Evolutionary conservation across 2,113 vertebrate genomes (phyloP).

Genomic region (Glareola pratincola): DNA sequence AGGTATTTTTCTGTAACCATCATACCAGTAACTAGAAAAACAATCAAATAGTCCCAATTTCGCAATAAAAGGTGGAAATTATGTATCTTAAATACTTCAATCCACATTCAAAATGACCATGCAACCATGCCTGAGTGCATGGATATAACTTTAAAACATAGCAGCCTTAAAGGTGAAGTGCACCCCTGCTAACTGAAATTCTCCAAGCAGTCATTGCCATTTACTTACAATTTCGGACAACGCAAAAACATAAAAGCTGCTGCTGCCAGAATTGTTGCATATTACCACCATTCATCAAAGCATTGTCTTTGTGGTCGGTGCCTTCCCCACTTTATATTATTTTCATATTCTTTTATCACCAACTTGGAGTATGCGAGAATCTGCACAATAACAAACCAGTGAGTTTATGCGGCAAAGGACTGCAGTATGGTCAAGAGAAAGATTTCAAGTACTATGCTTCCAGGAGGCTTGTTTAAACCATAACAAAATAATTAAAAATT

Average conservation of each 20-base stretch:
- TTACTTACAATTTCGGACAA: neutral
- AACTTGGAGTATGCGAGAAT: neutral
- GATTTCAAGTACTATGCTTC: neutral
- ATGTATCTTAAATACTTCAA: neutral
- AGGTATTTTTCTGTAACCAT: neutral
- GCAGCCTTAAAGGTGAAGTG: neutral
- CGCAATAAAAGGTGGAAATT: neutral
- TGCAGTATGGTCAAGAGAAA: neutral
- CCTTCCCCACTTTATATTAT: neutral
- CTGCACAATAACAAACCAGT: neutral
- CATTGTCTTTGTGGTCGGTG: neutral
- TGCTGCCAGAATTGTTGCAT: neutral
- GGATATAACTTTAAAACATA: neutral
- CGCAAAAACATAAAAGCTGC: neutral
- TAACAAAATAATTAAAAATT: slow-evolving; percentile 35
- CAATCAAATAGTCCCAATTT: neutral
- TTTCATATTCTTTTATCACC: slow-evolving; percentile 12
- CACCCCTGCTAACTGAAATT: neutral
- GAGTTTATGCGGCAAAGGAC: neutral
- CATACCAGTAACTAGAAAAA: neutral
- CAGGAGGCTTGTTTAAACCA: neutral
- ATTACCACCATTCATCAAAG: slow-evolving; percentile 20
- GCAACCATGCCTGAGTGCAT: neutral
- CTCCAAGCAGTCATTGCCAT: neutral
- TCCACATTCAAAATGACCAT: neutral